Conservation (phyloP, 37 sponge, comb jelly and placozoan species). For the Agelas oroides region DNA sequence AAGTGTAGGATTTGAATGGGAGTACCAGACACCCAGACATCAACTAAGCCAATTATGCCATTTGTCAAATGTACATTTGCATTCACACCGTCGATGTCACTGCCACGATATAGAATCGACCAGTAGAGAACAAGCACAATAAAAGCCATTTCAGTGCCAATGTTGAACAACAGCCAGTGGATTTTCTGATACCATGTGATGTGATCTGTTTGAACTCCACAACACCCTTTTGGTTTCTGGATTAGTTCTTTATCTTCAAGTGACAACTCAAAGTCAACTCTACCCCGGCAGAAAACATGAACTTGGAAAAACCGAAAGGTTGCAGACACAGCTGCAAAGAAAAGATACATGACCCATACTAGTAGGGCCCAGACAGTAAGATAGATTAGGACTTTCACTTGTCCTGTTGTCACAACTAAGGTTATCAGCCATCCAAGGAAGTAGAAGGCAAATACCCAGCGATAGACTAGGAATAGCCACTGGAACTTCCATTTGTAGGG, state of each 20-base stretch:
- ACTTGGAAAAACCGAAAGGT: constrained; percentile 28
- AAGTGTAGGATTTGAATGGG: constrained; percentile 56
- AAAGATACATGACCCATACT: constrained; percentile 25
- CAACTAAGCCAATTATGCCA: constrained; percentile 57
- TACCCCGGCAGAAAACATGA: not conserved
- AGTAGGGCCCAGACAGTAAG: constrained; percentile 79
- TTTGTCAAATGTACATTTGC: constrained; percentile 59
- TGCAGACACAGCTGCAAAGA: constrained; percentile 47
- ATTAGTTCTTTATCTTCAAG: not conserved
- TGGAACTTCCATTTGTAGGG: constrained; percentile 65
- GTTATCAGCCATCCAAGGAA: constrained; percentile 57
- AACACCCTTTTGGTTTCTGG: constrained; percentile 32
- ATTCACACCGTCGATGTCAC: constrained; percentile 15
- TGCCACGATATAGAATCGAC: constrained; percentile 43
- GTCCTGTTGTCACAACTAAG: constrained; percentile 17
- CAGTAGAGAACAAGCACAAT: constrained; percentile 64
- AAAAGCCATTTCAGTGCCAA: constrained; percentile 31
- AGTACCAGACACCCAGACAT: constrained; percentile 49
- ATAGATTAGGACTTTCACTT: constrained; percentile 59
- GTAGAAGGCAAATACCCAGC: constrained; percentile 61
- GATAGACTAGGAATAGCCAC: constrained; percentile 47
- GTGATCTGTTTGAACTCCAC: not conserved
- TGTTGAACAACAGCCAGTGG: constrained; percentile 56
- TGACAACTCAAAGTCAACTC: not conserved
- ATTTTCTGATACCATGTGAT: constrained; percentile 75